phyloP scores from a whole-genome alignment of 1,140 invertebrate genomes.

The Lepidurus couesii region DNA sequence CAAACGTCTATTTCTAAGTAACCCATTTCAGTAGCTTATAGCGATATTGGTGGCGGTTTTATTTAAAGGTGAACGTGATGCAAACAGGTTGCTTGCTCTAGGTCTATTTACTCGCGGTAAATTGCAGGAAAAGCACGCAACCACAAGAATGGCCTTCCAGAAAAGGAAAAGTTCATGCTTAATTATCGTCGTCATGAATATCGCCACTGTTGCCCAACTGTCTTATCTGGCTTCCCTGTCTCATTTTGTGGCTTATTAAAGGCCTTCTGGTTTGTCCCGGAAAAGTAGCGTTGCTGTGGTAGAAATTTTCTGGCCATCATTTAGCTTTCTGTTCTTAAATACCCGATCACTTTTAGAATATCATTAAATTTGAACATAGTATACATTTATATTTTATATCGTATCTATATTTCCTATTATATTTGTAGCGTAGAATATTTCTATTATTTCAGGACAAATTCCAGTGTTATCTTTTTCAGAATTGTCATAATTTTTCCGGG shows the following conservation, averaged over 20 bases:
- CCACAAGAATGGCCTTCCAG: background rate
- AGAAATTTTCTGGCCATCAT: background rate
- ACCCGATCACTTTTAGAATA: background rate
- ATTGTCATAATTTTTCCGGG: no score
- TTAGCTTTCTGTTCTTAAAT: background rate
- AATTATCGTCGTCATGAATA: background rate
- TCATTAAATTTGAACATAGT: no score
- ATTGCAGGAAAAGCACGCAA: background rate
- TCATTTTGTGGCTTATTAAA: background rate
- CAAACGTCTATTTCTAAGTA: background rate
- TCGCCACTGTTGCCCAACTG: background rate
- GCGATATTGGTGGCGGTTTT: background rate
- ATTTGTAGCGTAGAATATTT: no score
- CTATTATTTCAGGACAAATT: no score
- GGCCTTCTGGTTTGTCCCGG: background rate
- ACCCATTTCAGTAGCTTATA: conserved; percentile 3
- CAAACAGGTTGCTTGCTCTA: background rate
- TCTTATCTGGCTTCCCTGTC: background rate
- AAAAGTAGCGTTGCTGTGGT: background rate
- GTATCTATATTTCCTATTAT: no score
- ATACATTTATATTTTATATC: no score
- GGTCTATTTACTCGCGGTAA: conserved; percentile 1
- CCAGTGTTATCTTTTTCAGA: no score
- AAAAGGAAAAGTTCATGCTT: background rate
- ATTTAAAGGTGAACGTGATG: background rate